Percentiles rank a stretch among this genome's conserved stretches.
phyloP scores from a whole-genome alignment of 2,797 vertebrate species.

The Urophycis tenuis region DNA sequence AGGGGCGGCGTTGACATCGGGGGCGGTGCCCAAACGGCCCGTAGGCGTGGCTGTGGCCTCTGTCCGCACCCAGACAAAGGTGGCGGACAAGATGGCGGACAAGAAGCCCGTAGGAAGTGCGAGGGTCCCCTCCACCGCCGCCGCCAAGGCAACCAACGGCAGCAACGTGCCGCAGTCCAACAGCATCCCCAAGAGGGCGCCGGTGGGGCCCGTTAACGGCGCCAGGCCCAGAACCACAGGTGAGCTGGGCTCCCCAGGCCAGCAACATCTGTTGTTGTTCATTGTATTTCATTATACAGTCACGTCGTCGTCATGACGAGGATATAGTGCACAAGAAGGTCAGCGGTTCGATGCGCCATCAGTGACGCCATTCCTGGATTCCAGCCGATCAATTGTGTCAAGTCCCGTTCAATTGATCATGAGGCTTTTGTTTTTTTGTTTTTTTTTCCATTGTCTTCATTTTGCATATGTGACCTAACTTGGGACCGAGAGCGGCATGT shows the following conservation, averaged over 20 bases:
- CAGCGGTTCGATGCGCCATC: background rate
- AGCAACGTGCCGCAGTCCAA: slow-evolving; percentile 31
- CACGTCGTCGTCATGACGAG: background rate
- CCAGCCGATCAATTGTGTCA: background rate
- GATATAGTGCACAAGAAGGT: background rate
- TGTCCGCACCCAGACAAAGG: slow-evolving; percentile 47
- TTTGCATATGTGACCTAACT: background rate
- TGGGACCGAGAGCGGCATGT: background rate
- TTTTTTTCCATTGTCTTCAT: too few relatives aligned
- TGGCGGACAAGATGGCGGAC: slow-evolving; percentile 55
- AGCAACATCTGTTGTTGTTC: background rate
- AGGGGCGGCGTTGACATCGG: slow-evolving; percentile 26
- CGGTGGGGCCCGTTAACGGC: slow-evolving; percentile 35
- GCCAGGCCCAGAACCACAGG: slow-evolving; percentile 60
- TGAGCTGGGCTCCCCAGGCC: slow-evolving; percentile 25
- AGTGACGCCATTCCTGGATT: background rate
- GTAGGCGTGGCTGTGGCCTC: slow-evolving; percentile 17
- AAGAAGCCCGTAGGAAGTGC: slow-evolving; percentile 48
- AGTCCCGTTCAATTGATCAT: background rate
- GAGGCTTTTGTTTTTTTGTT: too few relatives aligned
- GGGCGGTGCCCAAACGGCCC: slow-evolving; percentile 47
- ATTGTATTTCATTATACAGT: background rate
- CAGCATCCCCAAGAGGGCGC: slow-evolving; percentile 39
- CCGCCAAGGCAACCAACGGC: slow-evolving; percentile 19
- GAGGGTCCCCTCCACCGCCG: slow-evolving; percentile 37